phyloP scores from a whole-genome alignment of 2,888 invertebrate species.

The Sarcophaga carnaria region DNA sequence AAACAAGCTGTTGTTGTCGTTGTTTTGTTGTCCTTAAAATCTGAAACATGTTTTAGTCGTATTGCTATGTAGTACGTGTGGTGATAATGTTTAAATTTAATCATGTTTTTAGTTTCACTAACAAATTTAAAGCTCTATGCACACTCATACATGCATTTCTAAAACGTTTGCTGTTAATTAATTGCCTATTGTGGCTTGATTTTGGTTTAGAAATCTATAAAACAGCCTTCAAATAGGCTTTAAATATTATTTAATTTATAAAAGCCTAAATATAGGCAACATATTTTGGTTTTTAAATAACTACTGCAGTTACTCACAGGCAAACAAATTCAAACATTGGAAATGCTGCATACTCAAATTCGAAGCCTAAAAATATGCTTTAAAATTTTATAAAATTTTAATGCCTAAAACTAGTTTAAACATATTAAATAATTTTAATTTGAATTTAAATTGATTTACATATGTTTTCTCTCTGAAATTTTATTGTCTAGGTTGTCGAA shows the following conservation, averaged over 20 bases:
- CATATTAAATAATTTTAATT: not conserved
- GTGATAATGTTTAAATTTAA: no score
- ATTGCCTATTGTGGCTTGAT: not conserved
- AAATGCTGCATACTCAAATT: no score
- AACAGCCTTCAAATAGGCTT: not conserved
- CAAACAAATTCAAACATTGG: no score
- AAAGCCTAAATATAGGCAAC: conserved; percentile 7
- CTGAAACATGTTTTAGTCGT: no score
- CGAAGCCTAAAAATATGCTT: not conserved
- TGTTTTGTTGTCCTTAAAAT: no score
- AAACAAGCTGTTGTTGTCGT: no score
- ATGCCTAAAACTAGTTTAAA: not conserved
- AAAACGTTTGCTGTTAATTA: no score
- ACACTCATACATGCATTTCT: no score
- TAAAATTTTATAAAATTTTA: not conserved
- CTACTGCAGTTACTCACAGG: not conserved
- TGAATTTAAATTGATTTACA: not conserved
- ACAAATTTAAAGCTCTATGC: not conserved
- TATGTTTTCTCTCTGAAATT: not conserved
- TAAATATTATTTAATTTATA: not conserved
- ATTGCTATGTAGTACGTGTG: no score
- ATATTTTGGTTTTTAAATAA: not conserved
- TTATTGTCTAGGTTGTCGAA: not conserved
- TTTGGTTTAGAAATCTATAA: not conserved
- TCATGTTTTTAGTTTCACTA: not conserved